Evolutionary conservation across 2,113 vertebrate genomes (phyloP).

Genomic region (Gavialis gangeticus): DNA sequence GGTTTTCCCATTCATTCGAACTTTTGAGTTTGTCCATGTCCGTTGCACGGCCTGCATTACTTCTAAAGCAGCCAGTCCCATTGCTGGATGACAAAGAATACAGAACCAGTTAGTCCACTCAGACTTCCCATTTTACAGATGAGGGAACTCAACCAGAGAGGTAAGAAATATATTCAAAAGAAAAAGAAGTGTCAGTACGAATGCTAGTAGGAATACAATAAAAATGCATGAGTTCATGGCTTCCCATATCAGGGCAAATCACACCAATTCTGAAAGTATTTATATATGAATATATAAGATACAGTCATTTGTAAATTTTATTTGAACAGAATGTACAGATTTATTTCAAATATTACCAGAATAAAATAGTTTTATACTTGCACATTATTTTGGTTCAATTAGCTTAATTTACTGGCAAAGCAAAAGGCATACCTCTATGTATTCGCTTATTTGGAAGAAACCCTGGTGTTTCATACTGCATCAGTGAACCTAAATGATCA

Average conservation of each 20-base stretch:
- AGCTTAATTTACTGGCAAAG: neutral
- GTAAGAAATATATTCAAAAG: neutral
- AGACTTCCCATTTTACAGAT: neutral
- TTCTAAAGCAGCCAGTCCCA: slow-evolving; percentile 95
- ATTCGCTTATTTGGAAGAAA: slow-evolving; percentile 95
- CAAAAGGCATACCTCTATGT: slow-evolving; percentile 89
- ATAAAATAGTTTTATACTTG: neutral
- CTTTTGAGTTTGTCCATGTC: slow-evolving; percentile 97
- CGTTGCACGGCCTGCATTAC: slow-evolving; percentile 97
- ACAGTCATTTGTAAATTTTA: neutral
- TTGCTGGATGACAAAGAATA: slow-evolving; percentile 79
- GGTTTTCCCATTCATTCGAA: slow-evolving; percentile 94
- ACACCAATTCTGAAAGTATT: neutral
- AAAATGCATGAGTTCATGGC: neutral
- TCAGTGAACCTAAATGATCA: slow-evolving; percentile 93
- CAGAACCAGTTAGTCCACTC: neutral
- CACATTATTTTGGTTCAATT: accelerated
- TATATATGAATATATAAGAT: neutral
- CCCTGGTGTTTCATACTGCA: slow-evolving; percentile 97
- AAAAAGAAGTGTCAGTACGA: neutral
- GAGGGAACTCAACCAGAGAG: neutral
- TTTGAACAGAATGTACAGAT: neutral
- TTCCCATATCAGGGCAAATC: neutral
- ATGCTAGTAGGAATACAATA: neutral
- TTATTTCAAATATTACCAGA: neutral